These are phyloP conservation scores for Chloroclystis v-ata DNA, from an alignment of 2,888 invertebrate species.

Conservation along the genomic window DNA sequence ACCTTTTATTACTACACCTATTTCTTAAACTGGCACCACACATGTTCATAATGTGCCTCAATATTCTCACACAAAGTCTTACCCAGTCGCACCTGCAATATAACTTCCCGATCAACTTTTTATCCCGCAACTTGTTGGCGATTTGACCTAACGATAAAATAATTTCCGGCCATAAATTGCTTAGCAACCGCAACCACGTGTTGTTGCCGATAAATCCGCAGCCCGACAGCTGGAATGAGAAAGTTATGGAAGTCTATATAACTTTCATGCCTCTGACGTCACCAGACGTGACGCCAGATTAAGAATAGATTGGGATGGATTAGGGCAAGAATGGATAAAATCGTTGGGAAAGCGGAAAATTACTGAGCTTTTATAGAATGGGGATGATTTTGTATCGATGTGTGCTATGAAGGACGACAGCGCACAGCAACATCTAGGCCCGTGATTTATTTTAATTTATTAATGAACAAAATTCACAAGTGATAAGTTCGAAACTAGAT, in stretches of 20 bases:
- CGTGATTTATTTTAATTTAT: too few relatives aligned
- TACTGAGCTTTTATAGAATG: neutral
- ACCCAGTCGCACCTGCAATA: neutral
- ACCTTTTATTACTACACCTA: too few relatives aligned
- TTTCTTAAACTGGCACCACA: too few relatives aligned
- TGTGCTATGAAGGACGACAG: too few relatives aligned
- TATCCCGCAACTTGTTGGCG: too few relatives aligned
- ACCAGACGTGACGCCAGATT: conserved; percentile 22
- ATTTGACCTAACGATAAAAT: too few relatives aligned
- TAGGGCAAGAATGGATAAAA: neutral
- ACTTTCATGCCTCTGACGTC: conserved; percentile 18
- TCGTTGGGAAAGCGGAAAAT: neutral
- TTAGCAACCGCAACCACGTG: neutral
- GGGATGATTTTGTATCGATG: neutral
- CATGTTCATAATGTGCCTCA: too few relatives aligned
- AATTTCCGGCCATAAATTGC: neutral
- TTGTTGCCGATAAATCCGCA: neutral
- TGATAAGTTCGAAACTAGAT: too few relatives aligned
- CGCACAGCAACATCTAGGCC: too few relatives aligned
- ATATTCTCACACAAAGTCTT: too few relatives aligned
- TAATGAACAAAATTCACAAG: too few relatives aligned
- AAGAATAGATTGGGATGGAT: conserved; percentile 3
- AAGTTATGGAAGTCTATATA: conserved; percentile 13
- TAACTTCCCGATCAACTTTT: neutral
- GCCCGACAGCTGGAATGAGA: conserved; percentile 18